Base-by-base conservation (phyloP, 2,888 invertebrate species). In the Galeopsomyia nigrocyanea region DNA sequence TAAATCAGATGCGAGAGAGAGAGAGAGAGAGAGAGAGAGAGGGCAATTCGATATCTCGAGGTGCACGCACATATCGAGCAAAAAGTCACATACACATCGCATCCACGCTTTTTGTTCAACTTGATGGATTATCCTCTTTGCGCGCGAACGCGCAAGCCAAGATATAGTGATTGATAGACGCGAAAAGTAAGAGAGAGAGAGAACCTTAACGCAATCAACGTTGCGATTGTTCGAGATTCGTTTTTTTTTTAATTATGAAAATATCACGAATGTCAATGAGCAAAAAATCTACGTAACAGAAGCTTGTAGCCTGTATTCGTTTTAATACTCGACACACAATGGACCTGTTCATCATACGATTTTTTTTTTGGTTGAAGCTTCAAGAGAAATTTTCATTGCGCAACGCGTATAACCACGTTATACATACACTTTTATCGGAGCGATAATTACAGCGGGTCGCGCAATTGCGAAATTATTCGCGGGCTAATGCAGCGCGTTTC, bases 1-100 rank as follows among this genome's bases (percentile, higher is more conserved):
- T 65, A 50, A 65, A 64, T 68, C 64, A 56, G 56, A 61, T 31
- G 57, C 58, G 60, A 47, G 60, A n/a, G n/a, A n/a, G n/a, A n/a
- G n/a, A n/a, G n/a, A n/a, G n/a, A n/a, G n/a, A n/a, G n/a, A 46
- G 63, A 31, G 31, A 31, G 7, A 31, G 31, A 31, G 31, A 47
- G 46, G 16, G 53, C 68, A 61, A 60, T 63, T 62, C 50, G 68
- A 65, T 31, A 31, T 64, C 72, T 58, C 47, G 57, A 46, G 49
- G 50, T 53, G 64, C 22, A 17, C 57, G 14, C 17, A 22, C 19
- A 56, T 7, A 56, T 49, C 10, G 47, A 65, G 39, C 39, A 53
- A 14, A 64, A 64, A 51, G 31, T 31, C 31, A 31, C 7, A 31
- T n/a, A n/a, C n/a, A n/a, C 31, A 31, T 31, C 31, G 31, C 31